phyloP scores from a whole-genome alignment of 2,113 vertebrate genomes.

The Caretta caretta region DNA sequence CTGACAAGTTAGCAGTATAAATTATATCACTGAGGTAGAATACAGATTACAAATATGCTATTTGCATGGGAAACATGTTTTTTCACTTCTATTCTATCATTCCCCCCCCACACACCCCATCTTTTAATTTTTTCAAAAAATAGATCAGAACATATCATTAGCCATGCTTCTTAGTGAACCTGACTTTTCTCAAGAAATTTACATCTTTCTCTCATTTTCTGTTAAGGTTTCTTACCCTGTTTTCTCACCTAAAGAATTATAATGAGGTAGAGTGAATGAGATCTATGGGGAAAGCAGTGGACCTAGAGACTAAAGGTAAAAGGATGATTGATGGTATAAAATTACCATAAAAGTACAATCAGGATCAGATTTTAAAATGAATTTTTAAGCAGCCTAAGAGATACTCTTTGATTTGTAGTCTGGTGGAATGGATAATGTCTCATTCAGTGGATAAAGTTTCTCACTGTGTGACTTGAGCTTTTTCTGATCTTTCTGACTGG shows the following conservation, averaged over 20 bases:
- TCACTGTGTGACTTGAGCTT: constrained; percentile 86
- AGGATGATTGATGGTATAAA: constrained; percentile 95
- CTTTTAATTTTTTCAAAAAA: constrained; percentile 76
- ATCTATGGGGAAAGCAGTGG: constrained; percentile 94
- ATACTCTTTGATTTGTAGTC: constrained; percentile 98
- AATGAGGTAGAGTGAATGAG: constrained; percentile 95
- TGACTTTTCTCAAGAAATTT: constrained; percentile 93
- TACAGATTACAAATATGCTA: constrained; percentile 66
- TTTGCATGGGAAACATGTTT: constrained; percentile 71
- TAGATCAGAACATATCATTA: constrained; percentile 94
- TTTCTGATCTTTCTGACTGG: constrained; percentile 89
- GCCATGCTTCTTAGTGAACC: constrained; percentile 82
- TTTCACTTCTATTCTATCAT: constrained; percentile 40
- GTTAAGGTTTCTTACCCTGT: constrained; percentile 85
- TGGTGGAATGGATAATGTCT: constrained; percentile 98
- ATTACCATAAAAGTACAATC: constrained; percentile 99
- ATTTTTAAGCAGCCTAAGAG: constrained; percentile 99
- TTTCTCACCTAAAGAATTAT: constrained; percentile 98
- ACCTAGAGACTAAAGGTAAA: constrained; percentile 97
- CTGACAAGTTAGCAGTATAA: constrained; percentile 59
- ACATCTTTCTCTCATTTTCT: constrained; percentile 96
- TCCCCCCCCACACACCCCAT: constrained; percentile 9
- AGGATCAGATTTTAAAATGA: constrained; percentile 99
- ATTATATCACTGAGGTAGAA: constrained; percentile 36
- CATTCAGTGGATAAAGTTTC: constrained; percentile 98